Base-by-base conservation (phyloP, 2,113 vertebrate species). In the Dascyllus trimaculatus region DNA sequence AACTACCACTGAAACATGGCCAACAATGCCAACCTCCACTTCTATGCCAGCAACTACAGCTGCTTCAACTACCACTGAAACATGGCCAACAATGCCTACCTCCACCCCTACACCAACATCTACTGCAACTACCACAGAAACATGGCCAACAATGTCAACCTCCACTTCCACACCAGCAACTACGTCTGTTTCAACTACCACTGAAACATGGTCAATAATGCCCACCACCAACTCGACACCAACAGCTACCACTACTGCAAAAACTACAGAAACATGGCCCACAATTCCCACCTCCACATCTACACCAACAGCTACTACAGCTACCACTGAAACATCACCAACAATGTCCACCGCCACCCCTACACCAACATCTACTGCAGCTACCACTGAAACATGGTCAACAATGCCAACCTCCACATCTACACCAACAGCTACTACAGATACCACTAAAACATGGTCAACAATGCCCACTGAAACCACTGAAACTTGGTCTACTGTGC, bases 311-410 rank as follows among this genome's bases (percentile, higher is more conserved):
- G 1, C 29, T 19, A 51, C 43, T 32, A 46, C 53, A n/a, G n/a
- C 52, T 19, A 61, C 43, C 1, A 10, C 0, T 46, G 11, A 9
- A 3, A 43, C 21, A 9, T 9, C 11, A 19, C 21, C 71, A 43
- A 53, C 71, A 46, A 56, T 2, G 8, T 7, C 22, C 32, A 43
- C 56, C 18, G 59, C 68, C 2, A 66, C 60, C 14, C 9, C 71
- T 35, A 0, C 38, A 72, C 15, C 59, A 46, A 68, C 35, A 46
- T 57, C 58, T 24, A 1, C 38, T 10, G 3, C 18, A 22, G 19
- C 80, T 10, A 79, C 75, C 0, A 10, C 69, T 22, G 22, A 25
- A 68, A 53, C 11, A 13, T 53, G 52, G 52, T 24, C 57, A 32
- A 9, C 26, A 13, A 24, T 4, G 35, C 2, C 40, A 2, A 2